phyloP scores from a whole-genome alignment of 2,797 vertebrate species.

The Lepilemur septentrionalis region DNA sequence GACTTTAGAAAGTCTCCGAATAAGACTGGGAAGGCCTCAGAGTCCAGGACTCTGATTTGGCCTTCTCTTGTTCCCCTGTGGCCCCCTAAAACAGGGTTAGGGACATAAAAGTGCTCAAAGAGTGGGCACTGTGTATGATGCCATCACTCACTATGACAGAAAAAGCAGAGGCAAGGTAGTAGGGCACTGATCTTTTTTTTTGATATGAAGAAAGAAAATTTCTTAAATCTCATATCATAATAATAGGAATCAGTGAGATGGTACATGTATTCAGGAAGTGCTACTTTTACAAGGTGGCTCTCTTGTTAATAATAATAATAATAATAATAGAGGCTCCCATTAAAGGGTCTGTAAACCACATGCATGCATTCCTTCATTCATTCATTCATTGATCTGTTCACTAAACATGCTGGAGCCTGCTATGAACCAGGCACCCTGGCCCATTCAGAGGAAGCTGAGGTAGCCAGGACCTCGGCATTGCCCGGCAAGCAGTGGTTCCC shows the following conservation, averaged over 20 bases:
- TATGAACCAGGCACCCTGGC: neutral
- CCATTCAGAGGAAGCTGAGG: neutral
- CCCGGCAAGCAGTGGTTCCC: fast-evolving
- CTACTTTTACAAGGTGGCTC: neutral
- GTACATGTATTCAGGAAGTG: neutral
- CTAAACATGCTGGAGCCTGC: neutral
- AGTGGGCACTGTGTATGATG: neutral
- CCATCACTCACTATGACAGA: neutral
- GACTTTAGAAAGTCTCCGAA: neutral
- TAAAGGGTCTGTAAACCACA: neutral
- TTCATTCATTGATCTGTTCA: neutral
- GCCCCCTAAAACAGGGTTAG: neutral
- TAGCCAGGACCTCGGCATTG: neutral
- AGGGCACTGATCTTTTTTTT: neutral
- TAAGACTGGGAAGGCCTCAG: neutral
- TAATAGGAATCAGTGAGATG: neutral
- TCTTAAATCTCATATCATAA: neutral
- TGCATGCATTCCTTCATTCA: neutral
- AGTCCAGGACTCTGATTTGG: neutral
- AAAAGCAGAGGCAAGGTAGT: neutral
- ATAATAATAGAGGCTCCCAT: neutral
- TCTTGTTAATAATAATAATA: neutral
- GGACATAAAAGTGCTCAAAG: neutral
- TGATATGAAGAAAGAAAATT: neutral
- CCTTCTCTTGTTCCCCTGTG: neutral